These are phyloP conservation scores for Bicyclus anynana DNA, from an alignment of 1,140 invertebrate species.

Conservation along the genomic window DNA sequence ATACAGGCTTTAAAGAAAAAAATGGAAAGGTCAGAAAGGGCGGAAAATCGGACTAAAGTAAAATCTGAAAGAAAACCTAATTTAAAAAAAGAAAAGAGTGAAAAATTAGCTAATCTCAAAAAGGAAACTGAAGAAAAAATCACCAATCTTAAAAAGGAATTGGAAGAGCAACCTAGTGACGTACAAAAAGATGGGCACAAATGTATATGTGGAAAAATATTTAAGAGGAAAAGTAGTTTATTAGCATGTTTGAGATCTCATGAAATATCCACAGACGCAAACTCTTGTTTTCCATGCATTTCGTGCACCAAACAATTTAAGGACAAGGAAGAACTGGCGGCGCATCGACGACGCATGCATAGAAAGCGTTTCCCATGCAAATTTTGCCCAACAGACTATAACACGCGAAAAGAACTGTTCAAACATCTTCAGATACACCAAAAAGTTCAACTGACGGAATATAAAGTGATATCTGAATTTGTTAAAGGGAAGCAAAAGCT, in stretches of 20 bases:
- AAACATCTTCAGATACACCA: slow-evolving; percentile 66
- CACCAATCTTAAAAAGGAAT: not conserved
- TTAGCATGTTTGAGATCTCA: slow-evolving; percentile 61
- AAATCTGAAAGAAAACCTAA: not conserved
- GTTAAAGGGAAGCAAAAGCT: slow-evolving; percentile 60
- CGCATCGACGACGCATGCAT: slow-evolving; percentile 52
- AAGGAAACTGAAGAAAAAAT: slow-evolving; percentile 14
- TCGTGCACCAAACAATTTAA: slow-evolving; percentile 57
- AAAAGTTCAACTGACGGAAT: slow-evolving; percentile 65
- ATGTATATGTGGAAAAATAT: slow-evolving; percentile 60
- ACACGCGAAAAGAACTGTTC: slow-evolving; percentile 59
- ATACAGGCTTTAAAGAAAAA: slow-evolving; percentile 7
- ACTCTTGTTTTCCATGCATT: slow-evolving; percentile 40
- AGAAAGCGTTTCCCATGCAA: slow-evolving; percentile 65
- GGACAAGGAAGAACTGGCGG: slow-evolving; percentile 48
- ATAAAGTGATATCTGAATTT: slow-evolving; percentile 64
- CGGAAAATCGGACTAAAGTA: slow-evolving; percentile 9
- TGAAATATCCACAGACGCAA: slow-evolving; percentile 34
- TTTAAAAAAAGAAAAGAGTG: not conserved
- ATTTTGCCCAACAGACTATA: slow-evolving; percentile 66
- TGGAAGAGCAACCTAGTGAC: slow-evolving; percentile 7
- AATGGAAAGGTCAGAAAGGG: slow-evolving; percentile 17
- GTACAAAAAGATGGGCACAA: slow-evolving; percentile 54
- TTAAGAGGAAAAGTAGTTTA: slow-evolving; percentile 53
- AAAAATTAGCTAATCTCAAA: not conserved